Conservation (phyloP, 2,797 vertebrate species). For the Manis javanica region DNA sequence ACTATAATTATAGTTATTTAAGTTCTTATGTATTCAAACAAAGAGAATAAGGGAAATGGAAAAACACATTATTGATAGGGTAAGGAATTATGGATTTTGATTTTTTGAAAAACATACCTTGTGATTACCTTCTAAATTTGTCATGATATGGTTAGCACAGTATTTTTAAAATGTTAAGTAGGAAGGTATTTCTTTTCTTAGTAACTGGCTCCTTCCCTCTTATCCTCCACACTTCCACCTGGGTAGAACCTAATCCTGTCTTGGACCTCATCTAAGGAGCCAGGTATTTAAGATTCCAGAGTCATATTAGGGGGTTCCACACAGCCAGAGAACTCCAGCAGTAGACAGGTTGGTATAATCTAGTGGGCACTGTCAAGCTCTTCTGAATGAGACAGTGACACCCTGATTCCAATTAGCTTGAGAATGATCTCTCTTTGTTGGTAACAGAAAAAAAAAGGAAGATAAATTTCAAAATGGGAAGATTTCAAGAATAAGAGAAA, state of each 20-base stretch:
- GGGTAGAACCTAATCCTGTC: neutral
- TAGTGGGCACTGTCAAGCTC: neutral
- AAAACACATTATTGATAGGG: neutral
- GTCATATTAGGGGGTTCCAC: neutral
- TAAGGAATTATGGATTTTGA: neutral
- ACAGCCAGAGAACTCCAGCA: neutral
- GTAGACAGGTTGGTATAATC: neutral
- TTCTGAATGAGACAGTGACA: neutral
- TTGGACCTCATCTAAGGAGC: neutral
- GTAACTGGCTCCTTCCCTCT: too few species aligned
- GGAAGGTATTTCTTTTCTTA: neutral
- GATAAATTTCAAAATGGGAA: neutral
- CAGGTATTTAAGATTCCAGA: neutral
- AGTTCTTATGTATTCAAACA: neutral
- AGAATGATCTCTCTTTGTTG: neutral
- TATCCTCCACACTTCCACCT: neutral
- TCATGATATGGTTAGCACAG: neutral
- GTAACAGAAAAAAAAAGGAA: neutral
- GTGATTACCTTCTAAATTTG: neutral
- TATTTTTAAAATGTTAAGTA: neutral
- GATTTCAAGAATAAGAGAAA: neutral
- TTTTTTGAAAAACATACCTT: constrained; percentile 14
- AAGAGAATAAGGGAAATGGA: neutral
- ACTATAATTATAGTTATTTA: constrained; percentile 15
- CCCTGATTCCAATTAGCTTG: neutral